Evolutionary conservation across 1,140 invertebrate species (phyloP), one percentile per base, ranked within the genome.

Genomic region (Drosophila kohkoa): DNA sequence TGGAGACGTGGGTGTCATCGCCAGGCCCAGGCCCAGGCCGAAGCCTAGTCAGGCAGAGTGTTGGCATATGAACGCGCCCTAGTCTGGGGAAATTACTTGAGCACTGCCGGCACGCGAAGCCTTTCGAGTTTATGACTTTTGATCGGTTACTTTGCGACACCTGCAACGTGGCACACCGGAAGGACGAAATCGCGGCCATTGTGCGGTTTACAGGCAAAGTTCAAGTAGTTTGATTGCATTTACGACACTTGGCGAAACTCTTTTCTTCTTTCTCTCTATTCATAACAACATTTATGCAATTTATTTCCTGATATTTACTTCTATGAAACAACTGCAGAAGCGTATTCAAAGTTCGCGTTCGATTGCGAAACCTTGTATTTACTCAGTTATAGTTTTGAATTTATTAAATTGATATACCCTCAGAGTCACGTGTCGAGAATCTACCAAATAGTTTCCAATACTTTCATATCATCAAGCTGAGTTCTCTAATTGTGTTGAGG

Each of bases 1-100:
- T 46, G 83, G 85, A 82, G 83, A 88, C 74, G 83, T 83, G 85
- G 83, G 82, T 88, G 82, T 83, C 83, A 82, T 83, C 83, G 70
- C 77, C 80, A 83, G 72, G 59, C 57, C 41, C 38, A 32, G 32
- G 2, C 3, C 20, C 20, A 25, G 0, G 3, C 20, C 0, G 20
- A 25, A 25, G 52, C 63, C 75, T 75, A 79, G 59, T 68, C 52
- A 43, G 30, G 45, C 38, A 46, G 76, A 87, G 82, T 88, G 85
- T 88, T 89, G 75, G 77, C 81, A 89, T 79, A 88, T 85, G 77
- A 52, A 55, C 49, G 52, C 65, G 30, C 60, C 52, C 38, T 20
- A n/a, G 41, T 35, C 30, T 6, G 48, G 32, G 58, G 41, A 60
- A 68, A 73, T 73, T 79, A 77, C 76, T 77, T 57, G 32, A 51